Evolutionary conservation across 2,797 vertebrate species (phyloP).

Genomic region (Philypnodon macrostomus): DNA sequence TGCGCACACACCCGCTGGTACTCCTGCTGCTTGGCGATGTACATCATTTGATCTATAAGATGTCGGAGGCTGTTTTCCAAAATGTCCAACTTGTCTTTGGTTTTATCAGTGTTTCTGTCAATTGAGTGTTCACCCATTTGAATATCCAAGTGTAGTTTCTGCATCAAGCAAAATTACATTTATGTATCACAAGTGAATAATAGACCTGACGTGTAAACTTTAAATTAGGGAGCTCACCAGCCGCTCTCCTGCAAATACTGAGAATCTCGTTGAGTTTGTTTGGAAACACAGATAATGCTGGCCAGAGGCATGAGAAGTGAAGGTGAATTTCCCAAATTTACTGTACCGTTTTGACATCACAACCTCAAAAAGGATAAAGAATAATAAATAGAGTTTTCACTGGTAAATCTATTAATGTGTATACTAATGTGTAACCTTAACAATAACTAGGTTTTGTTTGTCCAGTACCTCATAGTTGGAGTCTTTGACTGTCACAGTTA

Average conservation of each 20-base stretch:
- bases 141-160: constrained; percentile 88
- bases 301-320: constrained; percentile 83
- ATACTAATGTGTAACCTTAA: background rate
- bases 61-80: constrained; percentile 78
- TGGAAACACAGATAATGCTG: constrained; percentile 87
- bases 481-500: constrained; percentile 82
- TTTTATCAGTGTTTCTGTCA: constrained; percentile 64
- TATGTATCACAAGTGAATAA: background rate
- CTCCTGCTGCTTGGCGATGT: constrained; percentile 85
- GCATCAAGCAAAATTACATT: constrained; percentile 13
- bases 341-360: constrained; percentile 84
- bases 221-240: constrained; percentile 75
- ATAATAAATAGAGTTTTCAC: background rate
- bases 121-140: constrained; percentile 84
- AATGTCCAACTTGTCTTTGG: constrained; percentile 82
- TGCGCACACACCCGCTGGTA: constrained; percentile 91
- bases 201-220: background rate
- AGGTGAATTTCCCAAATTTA: constrained; percentile 82
- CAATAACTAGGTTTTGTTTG: background rate
- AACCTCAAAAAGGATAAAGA: constrained; percentile 70
- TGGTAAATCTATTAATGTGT: background rate
- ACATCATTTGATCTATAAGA: constrained; percentile 81
- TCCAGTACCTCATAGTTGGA: constrained; percentile 79
- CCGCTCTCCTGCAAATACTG: constrained; percentile 78
- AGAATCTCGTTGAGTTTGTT: constrained; percentile 85